Base-by-base conservation (phyloP, 2,797 vertebrate genomes). In the Smutsia temminckii region DNA sequence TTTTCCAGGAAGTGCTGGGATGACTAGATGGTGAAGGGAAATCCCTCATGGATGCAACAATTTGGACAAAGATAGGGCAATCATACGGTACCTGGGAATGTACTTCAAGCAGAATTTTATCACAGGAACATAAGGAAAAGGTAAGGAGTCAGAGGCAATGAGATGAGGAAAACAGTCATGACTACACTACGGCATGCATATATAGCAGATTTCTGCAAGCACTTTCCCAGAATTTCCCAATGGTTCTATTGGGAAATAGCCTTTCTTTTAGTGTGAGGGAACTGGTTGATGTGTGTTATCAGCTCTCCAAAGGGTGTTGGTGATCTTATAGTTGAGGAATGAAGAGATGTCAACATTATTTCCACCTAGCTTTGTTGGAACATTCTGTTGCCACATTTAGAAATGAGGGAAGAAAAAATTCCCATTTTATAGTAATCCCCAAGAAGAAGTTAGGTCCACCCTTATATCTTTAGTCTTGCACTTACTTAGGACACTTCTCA, bases 271-370 rank as follows among this genome's bases (percentile, higher is more conserved):
- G 13, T 20, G 17, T 69, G n/a, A 94, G 29, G 9, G 23, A 89
- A 49, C 6, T 91, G 64, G 64, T 27, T 87, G 74, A 88, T 27
- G 2, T 40, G n/a, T 68, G 63, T 49, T 78, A 46, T 89, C 71
- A 51, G 32, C 84, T 71, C 12, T 84, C 46, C 55, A 93, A 66
- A 79, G 23, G 5, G 4, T 53, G 29, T 53, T 85, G 32, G 68
- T 91, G 87, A 91, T 59, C 10, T 95, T 74, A 74, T 0, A 81
- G 11, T 21, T 74, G 12, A 88, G 42, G 80, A 85, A 85, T 75
- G 78, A 89, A 91, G 37, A 93, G 25, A 89, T 90, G 63, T 90
- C 34, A 37, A 69, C 18, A 92, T 84, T 92, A 37, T 89, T 94
- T 75, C 90, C 37, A 95, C 37, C 37, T 91, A 59, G 21, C 16